Percentiles rank a stretch among this genome's conserved stretches.
Conservation (phyloP, 1,140 invertebrate genomes). For the Chionoecetes opilio region DNA sequence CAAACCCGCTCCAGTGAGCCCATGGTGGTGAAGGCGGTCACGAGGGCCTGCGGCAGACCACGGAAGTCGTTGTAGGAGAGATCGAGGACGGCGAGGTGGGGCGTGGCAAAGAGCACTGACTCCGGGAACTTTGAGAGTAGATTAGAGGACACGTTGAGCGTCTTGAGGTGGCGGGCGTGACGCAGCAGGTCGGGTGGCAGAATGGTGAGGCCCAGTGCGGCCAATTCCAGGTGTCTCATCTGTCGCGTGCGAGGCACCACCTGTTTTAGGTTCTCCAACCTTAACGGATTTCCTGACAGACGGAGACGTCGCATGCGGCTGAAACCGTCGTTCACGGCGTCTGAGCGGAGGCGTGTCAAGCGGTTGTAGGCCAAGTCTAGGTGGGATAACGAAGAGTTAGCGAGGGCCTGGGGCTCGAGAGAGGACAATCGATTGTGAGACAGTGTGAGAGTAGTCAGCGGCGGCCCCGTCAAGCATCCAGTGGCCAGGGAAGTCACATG, state of each 20-base stretch:
- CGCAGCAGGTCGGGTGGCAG: slow-evolving; percentile 85
- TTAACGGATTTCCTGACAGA: slow-evolving; percentile 88
- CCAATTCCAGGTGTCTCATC: slow-evolving; percentile 86
- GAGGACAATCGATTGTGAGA: slow-evolving; percentile 90
- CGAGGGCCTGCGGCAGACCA: slow-evolving; percentile 86
- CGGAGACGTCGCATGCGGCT: slow-evolving; percentile 87
- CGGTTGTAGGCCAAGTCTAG: slow-evolving; percentile 91
- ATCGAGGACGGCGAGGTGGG: slow-evolving; percentile 86
- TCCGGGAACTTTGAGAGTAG: slow-evolving; percentile 85
- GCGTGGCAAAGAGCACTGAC: slow-evolving; percentile 83
- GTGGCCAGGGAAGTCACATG: slow-evolving; percentile 85
- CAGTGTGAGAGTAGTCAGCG: slow-evolving; percentile 86
- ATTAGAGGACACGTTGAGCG: slow-evolving; percentile 86
- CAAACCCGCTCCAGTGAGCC: slow-evolving; percentile 83
- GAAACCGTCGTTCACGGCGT: slow-evolving; percentile 86
- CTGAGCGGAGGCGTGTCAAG: slow-evolving; percentile 87
- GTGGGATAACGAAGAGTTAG: slow-evolving; percentile 87
- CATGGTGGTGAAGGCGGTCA: slow-evolving; percentile 84
- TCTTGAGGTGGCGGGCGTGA: slow-evolving; percentile 85
- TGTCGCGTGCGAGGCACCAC: slow-evolving; percentile 86
- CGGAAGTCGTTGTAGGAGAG: slow-evolving; percentile 87
- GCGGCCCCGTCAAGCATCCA: slow-evolving; percentile 78
- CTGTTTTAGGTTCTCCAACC: slow-evolving; percentile 83
- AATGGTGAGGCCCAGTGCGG: slow-evolving; percentile 84
- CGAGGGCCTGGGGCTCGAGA: slow-evolving; percentile 88